These are phyloP conservation scores for Eurystomus glaucurus DNA, from an alignment of 2,797 vertebrate genomes.

Conservation along the genomic window DNA sequence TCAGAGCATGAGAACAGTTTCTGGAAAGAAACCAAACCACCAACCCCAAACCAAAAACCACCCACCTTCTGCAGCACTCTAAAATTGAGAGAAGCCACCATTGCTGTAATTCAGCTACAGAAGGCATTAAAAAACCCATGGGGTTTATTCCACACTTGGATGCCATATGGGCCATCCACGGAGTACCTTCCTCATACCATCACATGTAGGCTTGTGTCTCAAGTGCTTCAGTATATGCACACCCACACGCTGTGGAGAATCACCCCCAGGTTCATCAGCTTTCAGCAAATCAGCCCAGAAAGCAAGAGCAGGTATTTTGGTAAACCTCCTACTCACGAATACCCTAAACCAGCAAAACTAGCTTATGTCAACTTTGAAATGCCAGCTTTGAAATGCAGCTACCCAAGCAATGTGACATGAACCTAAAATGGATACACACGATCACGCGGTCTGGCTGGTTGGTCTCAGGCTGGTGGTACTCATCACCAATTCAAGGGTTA, in stretches of 20 bases:
- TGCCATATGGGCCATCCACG: rapidly evolving
- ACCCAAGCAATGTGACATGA: neutral
- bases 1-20: neutral
- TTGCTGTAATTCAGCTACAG: neutral
- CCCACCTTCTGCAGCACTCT: neutral
- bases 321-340: neutral
- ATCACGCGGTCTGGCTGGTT: neutral
- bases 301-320: neutral
- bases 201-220: neutral
- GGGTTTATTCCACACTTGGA: neutral
- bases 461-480: neutral
- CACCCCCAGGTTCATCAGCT: neutral
- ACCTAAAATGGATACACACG: neutral
- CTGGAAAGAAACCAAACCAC: too few species aligned
- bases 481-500: neutral
- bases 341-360: neutral
- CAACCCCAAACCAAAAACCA: neutral
- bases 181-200: neutral
- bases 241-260: neutral
- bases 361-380: neutral
- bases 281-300: neutral
- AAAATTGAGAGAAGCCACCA: neutral
- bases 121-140: rapidly evolving
- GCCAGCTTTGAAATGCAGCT: neutral
- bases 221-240: rapidly evolving